Evolutionary conservation across 2,797 vertebrate species (phyloP), one percentile per base, ranked within the genome.

Genomic region (Crocidura indochinensis): DNA sequence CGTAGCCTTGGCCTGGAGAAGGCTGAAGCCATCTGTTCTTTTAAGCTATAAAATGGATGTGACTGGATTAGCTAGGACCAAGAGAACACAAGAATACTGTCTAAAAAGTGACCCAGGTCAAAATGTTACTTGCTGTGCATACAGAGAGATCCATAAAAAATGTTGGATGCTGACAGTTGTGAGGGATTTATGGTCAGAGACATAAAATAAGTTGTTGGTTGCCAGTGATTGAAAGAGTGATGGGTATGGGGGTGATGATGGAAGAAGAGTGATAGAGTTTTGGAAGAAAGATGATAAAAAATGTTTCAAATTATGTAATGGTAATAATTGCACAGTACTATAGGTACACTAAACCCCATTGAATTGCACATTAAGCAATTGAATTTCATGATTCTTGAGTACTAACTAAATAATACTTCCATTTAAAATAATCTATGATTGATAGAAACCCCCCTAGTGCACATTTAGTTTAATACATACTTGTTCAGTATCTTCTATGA

Each of bases 1-100:
- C 67, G 78, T 49, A 95, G 90, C 82, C 91, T 97, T 93, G 96
- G 94, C 96, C 91, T 93, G 60, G 77, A 90, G 80, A 88, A 92
- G 71, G 92, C 90, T 91, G 89, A 80, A 95, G 74, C 94, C 94
- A 91, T 97, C 96, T 97, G 94, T 91, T 94, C 92, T 88, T 92
- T 87, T 92, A 91, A 96, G 68, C 75, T 82, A 90, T 67, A 87
- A 89, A 72, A 93, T 93, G 56, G 65, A 94, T 75, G 86, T 82
- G 67, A 65, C 67, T 92, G 88, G 67, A 87, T 93, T 92, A 86
- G 74, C 64, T 82, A 78, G 86, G 88, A 84, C 83, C 82, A 88
- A 62, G 85, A 73, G 88, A 92, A 84, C 51, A 86, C 22, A 75
- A 77, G 73, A 29, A 76, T 90, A 44, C 27, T 93, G 91, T 94